Evolutionary conservation across 2,888 invertebrate species (phyloP).

Genomic region (Drosophila falleni): DNA sequence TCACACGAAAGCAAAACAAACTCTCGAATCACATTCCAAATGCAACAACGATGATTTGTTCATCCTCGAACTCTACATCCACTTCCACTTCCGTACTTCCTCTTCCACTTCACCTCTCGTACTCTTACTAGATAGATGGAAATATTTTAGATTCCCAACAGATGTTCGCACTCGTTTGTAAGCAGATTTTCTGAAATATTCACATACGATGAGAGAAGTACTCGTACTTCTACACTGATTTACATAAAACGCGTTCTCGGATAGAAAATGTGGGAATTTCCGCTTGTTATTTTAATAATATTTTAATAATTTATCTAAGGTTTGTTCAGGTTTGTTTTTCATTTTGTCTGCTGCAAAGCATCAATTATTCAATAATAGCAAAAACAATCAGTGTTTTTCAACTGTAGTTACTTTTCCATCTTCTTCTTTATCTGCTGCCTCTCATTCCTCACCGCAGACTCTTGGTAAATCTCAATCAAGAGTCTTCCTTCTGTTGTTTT

Average conservation of each 20-base stretch:
- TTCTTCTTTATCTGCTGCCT: not conserved
- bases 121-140: slow-evolving; percentile 6
- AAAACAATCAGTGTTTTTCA: slow-evolving; percentile 46
- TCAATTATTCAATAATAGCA: slow-evolving; percentile 69
- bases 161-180: slow-evolving; percentile 64
- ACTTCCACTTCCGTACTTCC: not conserved
- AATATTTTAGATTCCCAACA: slow-evolving; percentile 70
- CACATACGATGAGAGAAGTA: slow-evolving; percentile 14
- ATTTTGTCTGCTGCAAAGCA: slow-evolving; percentile 37
- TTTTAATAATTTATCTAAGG: slow-evolving; percentile 40
- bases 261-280: slow-evolving; percentile 6
- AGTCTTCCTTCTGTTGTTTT: not conserved
- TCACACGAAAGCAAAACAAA: slow-evolving; percentile 52
- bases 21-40: slow-evolving; percentile 68
- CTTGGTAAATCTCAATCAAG: slow-evolving; percentile 10
- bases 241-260: slow-evolving; percentile 64
- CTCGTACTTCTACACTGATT: slow-evolving; percentile 53
- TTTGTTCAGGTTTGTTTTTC: slow-evolving; percentile 14
- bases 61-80: not conserved
- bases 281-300: slow-evolving; percentile 31
- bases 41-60: slow-evolving; percentile 36
- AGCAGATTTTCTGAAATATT: slow-evolving; percentile 70
- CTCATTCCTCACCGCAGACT: not conserved
- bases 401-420: slow-evolving; percentile 10
- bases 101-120: not conserved